A percentile compares a stretch with the other conserved stretches of the same genome.
Evolutionary conservation across 2,797 vertebrate genomes (phyloP).

Genomic region (Diglossa cyanea): DNA sequence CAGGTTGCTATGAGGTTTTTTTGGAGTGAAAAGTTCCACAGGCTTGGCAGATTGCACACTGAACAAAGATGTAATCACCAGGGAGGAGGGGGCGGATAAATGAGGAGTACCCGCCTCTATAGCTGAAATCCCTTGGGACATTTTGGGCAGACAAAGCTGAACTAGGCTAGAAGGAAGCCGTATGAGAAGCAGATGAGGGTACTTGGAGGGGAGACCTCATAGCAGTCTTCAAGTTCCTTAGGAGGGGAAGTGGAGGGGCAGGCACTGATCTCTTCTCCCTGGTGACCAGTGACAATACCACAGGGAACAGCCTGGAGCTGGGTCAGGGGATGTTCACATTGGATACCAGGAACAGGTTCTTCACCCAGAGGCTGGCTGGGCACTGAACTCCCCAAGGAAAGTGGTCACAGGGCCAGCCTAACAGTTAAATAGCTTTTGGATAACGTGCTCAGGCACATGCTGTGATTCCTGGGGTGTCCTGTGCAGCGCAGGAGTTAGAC

Average conservation of each 20-base stretch:
- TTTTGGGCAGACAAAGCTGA: background rate
- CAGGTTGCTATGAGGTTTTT: fast-evolving
- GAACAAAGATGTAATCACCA: fast-evolving
- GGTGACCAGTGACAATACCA: background rate
- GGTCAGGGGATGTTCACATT: background rate
- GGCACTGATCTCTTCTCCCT: background rate
- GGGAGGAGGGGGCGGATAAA: fast-evolving
- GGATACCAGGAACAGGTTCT: background rate
- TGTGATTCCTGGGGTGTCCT: background rate
- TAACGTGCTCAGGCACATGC: background rate
- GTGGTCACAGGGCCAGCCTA: background rate
- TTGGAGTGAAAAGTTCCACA: background rate
- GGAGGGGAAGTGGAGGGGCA: background rate
- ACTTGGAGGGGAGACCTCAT: background rate
- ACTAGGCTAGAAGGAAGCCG: background rate
- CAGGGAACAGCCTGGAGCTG: background rate
- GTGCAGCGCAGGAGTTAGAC: background rate
- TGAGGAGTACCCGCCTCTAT: fast-evolving
- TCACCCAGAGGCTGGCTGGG: fast-evolving
- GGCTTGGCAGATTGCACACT: background rate
- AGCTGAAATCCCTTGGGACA: background rate
- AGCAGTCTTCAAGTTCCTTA: background rate
- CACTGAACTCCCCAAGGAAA: background rate
- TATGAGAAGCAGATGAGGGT: background rate
- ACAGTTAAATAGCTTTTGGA: background rate